A percentile compares a stretch with the other conserved stretches of the same genome.
Conservation (phyloP, 2,797 vertebrate genomes). For the Sitta carolinensis region DNA sequence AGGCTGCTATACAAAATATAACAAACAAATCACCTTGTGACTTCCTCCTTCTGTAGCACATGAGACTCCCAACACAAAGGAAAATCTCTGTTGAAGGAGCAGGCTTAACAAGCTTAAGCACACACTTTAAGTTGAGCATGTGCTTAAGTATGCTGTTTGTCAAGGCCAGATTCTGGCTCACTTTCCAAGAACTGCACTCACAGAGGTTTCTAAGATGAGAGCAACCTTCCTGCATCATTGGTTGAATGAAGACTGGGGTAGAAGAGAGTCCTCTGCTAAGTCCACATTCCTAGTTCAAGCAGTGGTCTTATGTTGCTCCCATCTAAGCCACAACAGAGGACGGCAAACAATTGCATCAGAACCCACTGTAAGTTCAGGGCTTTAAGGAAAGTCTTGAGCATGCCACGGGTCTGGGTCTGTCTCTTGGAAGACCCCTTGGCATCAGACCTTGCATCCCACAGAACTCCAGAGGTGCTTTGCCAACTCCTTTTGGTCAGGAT, state of each 20-base stretch:
- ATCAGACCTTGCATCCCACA: neutral
- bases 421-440: neutral
- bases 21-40: slow-evolving; percentile 27
- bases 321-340: neutral
- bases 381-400: neutral
- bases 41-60: neutral
- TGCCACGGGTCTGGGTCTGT: neutral
- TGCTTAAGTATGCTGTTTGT: neutral
- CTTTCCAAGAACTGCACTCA: neutral
- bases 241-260: neutral
- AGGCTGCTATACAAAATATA: neutral
- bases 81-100: slow-evolving; percentile 23
- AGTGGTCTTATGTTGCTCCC: neutral
- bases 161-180: neutral
- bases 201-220: neutral
- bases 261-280: neutral
- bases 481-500: neutral
- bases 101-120: slow-evolving; percentile 15
- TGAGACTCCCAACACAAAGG: slow-evolving; percentile 2
- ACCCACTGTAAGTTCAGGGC: neutral
- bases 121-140: neutral
- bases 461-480: neutral
- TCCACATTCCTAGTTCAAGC: neutral
- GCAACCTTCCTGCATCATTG: neutral
- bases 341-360: neutral